phyloP scores from a whole-genome alignment of 2,113 vertebrate species.

The Cavia aperea region DNA sequence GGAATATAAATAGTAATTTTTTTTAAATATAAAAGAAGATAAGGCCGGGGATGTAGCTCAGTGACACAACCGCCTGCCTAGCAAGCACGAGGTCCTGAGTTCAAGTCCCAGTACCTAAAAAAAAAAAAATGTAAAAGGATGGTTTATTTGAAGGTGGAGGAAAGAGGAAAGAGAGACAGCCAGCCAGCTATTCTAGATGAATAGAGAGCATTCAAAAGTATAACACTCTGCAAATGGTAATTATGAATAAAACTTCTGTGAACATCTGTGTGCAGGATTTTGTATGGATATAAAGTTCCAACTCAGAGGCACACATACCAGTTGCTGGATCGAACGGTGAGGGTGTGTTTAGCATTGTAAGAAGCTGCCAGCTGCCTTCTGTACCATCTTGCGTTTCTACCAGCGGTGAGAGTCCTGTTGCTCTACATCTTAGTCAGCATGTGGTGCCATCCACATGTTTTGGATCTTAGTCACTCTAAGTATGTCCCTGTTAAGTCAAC shows the following conservation, averaged over 20 bases:
- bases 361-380: background rate
- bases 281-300: background rate
- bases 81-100: too few relatives aligned
- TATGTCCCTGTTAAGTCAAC: background rate
- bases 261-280: background rate
- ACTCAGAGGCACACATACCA: background rate
- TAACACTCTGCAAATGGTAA: background rate
- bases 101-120: too few relatives aligned
- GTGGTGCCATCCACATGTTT: background rate
- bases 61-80: too few relatives aligned
- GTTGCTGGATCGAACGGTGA: background rate
- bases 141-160: background rate
- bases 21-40: background rate
- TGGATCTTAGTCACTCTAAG: background rate
- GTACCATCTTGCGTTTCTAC: background rate
- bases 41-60: too few relatives aligned
- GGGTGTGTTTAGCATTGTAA: background rate
- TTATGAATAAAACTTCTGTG: background rate
- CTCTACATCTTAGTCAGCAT: background rate
- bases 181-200: background rate
- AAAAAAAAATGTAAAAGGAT: too few relatives aligned
- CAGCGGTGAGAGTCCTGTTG: background rate
- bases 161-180: background rate
- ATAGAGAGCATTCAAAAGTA: background rate
- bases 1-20: background rate